Evolutionary conservation across 1,140 invertebrate genomes (phyloP).

Genomic region (Hylaeus volcanicus): DNA sequence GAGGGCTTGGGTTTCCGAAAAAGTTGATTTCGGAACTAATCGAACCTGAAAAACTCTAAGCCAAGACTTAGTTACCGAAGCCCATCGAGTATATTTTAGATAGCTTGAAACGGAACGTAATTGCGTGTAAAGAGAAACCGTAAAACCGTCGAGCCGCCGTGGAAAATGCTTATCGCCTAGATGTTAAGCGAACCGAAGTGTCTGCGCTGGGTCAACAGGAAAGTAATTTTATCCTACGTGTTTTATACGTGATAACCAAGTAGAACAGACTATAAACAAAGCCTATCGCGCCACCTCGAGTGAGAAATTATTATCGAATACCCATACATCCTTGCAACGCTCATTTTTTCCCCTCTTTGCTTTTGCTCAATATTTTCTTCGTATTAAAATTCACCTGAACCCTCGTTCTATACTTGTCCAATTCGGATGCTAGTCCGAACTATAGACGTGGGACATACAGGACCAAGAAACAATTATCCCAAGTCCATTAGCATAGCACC

Average conservation of each 20-base stretch:
- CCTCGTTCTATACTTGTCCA: no score
- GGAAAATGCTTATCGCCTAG: slow-evolving; percentile 68
- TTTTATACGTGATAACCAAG: slow-evolving; percentile 51
- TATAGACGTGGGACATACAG: slow-evolving; percentile 23
- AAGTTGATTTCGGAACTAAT: no score
- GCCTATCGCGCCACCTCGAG: slow-evolving; percentile 20
- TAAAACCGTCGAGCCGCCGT: slow-evolving; percentile 39
- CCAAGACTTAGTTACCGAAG: no score
- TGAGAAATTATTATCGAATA: slow-evolving; percentile 46
- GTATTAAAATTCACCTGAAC: neutral
- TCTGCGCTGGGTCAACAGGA: slow-evolving; percentile 71
- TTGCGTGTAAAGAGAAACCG: slow-evolving; percentile 49
- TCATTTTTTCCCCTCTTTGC: neutral
- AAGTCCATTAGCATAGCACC: slow-evolving; percentile 7
- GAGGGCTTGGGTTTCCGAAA: no score
- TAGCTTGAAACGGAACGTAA: slow-evolving; percentile 49
- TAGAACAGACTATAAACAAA: slow-evolving; percentile 58
- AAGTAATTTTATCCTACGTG: slow-evolving; percentile 68
- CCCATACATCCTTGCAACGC: slow-evolving; percentile 31
- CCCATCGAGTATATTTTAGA: neutral
- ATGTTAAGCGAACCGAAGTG: slow-evolving; percentile 70
- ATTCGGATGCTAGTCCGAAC: no score
- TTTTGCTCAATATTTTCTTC: neutral
- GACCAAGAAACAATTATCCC: slow-evolving; percentile 40
- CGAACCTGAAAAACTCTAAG: no score